These are phyloP conservation scores for Chionodraco myersi DNA, from an alignment of 2,113 vertebrate species.

Conservation along the genomic window DNA sequence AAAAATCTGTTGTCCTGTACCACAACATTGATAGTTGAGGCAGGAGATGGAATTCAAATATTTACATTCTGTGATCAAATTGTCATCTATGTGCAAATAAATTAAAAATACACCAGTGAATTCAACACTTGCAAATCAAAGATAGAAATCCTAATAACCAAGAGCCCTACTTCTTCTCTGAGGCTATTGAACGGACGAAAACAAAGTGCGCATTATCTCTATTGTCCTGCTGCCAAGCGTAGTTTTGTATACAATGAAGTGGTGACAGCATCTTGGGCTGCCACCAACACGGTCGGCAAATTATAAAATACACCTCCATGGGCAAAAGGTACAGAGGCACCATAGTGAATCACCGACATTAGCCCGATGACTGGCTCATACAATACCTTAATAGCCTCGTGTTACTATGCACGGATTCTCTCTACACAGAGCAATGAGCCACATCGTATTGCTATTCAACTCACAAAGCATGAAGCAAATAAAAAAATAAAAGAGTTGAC, in stretches of 20 bases:
- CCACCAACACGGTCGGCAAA: conserved; percentile 56
- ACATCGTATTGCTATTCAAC: conserved; percentile 46
- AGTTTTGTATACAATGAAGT: conserved; percentile 52
- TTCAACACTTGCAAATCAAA: conserved; percentile 42
- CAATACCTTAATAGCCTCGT: conserved; percentile 65
- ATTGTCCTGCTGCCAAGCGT: conserved; percentile 45
- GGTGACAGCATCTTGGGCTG: conserved; percentile 69
- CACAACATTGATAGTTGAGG: conserved; percentile 21
- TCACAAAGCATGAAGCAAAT: conserved; percentile 27
- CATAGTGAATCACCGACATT: conserved; percentile 67
- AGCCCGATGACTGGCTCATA: conserved; percentile 62
- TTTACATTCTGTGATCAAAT: conserved; percentile 63
- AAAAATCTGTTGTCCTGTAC: conserved; percentile 27
- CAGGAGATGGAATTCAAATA: conserved; percentile 43
- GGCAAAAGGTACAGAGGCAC: conserved; percentile 63
- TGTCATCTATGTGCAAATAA: conserved; percentile 61
- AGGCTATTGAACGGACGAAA: conserved; percentile 42
- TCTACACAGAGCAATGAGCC: conserved; percentile 50
- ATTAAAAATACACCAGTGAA: conserved; percentile 44
- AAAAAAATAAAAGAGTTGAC: conserved; percentile 13
- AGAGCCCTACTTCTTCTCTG: conserved; percentile 24
- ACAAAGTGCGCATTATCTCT: conserved; percentile 43
- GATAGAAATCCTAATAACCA: conserved; percentile 66
- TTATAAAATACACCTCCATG: conserved; percentile 67
- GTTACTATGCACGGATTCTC: conserved; percentile 45